Evolutionary conservation across 2,888 invertebrate species (phyloP).

Genomic region (Peribatodes rhomboidaria): DNA sequence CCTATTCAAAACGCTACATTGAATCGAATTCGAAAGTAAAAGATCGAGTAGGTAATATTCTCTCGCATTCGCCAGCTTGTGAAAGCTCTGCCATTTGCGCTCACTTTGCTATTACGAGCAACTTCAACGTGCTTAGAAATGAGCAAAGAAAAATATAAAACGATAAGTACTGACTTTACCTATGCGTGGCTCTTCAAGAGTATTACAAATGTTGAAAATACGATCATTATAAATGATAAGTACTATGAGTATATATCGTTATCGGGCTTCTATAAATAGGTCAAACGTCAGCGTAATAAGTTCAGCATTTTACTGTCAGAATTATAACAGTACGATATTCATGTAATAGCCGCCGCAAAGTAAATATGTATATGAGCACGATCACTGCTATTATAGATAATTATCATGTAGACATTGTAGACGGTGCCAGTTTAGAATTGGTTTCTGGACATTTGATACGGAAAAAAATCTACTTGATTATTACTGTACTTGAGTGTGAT

Average conservation of each 20-base stretch:
- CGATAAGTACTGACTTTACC: conserved; percentile 3
- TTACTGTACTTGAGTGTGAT: background rate
- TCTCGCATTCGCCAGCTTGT: conserved; percentile 6
- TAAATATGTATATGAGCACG: background rate
- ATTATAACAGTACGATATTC: background rate
- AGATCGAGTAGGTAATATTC: conserved; percentile 12
- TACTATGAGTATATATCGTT: conserved; percentile 15
- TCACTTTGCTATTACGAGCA: conserved; percentile 27
- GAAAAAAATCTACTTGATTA: background rate
- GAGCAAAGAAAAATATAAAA: conserved; percentile 30
- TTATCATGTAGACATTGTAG: background rate
- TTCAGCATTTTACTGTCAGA: conserved; percentile 7
- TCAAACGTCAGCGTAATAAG: background rate
- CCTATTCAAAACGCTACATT: conserved; percentile 28
- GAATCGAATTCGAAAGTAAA: conserved; percentile 33
- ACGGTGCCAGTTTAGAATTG: background rate
- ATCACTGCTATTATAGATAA: background rate
- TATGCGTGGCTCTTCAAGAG: conserved; percentile 9
- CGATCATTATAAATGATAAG: background rate
- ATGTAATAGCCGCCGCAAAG: background rate
- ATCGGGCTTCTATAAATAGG: conserved; percentile 7
- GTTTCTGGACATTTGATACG: background rate
- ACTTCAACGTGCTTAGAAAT: conserved; percentile 34
- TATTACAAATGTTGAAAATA: conserved; percentile 30
- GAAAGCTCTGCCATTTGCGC: conserved; percentile 10